These are phyloP conservation scores for Geotrypetes seraphini DNA, from an alignment of 2,797 vertebrate species.

Conservation along the genomic window DNA sequence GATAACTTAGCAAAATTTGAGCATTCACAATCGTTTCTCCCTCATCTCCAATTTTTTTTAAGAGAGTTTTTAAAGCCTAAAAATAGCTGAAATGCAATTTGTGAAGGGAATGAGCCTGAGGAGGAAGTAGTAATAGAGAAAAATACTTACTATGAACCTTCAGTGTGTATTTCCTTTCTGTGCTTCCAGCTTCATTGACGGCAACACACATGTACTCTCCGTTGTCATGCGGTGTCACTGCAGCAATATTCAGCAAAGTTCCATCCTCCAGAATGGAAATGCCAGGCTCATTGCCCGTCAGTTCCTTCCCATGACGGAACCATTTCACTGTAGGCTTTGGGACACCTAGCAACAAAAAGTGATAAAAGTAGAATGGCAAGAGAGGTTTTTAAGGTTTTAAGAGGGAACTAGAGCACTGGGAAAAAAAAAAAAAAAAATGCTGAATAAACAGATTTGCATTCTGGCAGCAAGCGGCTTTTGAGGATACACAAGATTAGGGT, in stretches of 20 bases:
- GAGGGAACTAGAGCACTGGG: too few species aligned
- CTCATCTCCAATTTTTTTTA: too few species aligned
- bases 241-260: conserved; percentile 69
- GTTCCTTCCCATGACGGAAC: conserved; percentile 77
- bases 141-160: conserved; percentile 82
- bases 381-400: neutral
- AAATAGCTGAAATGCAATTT: too few species aligned
- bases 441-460: too few species aligned
- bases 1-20: too few species aligned
- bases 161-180: conserved; percentile 85
- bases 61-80: too few species aligned
- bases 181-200: conserved; percentile 81
- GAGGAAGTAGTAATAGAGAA: too few species aligned
- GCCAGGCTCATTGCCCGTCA: conserved; percentile 75
- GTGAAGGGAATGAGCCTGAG: too few species aligned
- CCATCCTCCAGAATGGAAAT: conserved; percentile 78
- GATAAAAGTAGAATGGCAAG: neutral
- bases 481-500: neutral
- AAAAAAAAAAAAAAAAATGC: too few species aligned
- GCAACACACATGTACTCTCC: conserved; percentile 88
- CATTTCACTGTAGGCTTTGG: conserved; percentile 87
- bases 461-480: too few species aligned
- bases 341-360: conserved; percentile 51
- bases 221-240: conserved; percentile 69
- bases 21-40: too few species aligned